Evolutionary conservation across 2,113 vertebrate genomes (phyloP).

Genomic region (Electrona antarctica): DNA sequence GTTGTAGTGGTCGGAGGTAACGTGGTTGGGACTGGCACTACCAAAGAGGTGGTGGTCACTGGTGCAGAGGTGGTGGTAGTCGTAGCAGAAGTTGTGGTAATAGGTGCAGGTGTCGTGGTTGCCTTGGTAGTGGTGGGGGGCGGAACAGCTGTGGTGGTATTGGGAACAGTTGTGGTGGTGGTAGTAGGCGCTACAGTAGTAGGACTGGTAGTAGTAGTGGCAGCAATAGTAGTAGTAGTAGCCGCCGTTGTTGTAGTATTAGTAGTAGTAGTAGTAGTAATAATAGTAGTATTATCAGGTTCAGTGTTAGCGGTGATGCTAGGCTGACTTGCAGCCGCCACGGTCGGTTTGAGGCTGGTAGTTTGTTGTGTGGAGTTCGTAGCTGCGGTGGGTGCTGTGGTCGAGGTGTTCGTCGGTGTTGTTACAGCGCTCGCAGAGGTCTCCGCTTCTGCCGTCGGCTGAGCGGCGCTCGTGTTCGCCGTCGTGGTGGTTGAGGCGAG

Average conservation of each 20-base stretch:
- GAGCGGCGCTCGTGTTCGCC: background rate
- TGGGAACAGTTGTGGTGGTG: conserved; percentile 46
- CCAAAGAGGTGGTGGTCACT: conserved; percentile 48
- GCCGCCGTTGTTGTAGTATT: conserved; percentile 17
- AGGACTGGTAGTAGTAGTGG: conserved; percentile 26
- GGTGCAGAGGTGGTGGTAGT: conserved; percentile 71
- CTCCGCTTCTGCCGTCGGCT: conserved; percentile 23
- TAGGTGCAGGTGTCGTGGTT: conserved; percentile 71
- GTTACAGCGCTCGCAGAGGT: conserved; percentile 55
- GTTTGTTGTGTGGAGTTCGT: conserved; percentile 62
- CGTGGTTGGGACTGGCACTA: conserved; percentile 40
- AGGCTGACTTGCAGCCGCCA: background rate
- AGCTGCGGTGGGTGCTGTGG: background rate
- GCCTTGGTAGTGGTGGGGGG: conserved; percentile 44
- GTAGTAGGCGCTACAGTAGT: conserved; percentile 43
- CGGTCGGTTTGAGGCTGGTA: conserved; percentile 66
- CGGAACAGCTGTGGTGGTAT: conserved; percentile 50
- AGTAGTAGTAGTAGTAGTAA: conserved; percentile 1
- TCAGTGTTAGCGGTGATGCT: background rate
- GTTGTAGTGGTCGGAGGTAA: conserved; percentile 44
- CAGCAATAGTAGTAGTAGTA: conserved; percentile 31
- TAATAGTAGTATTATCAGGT: conserved; percentile 6
- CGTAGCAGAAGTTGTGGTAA: conserved; percentile 77
- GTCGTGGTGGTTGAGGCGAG: background rate
- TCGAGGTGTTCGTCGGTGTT: conserved; percentile 15